Evolutionary conservation across 2,113 vertebrate species (phyloP).

Genomic region (Deroptyus accipitrinus): DNA sequence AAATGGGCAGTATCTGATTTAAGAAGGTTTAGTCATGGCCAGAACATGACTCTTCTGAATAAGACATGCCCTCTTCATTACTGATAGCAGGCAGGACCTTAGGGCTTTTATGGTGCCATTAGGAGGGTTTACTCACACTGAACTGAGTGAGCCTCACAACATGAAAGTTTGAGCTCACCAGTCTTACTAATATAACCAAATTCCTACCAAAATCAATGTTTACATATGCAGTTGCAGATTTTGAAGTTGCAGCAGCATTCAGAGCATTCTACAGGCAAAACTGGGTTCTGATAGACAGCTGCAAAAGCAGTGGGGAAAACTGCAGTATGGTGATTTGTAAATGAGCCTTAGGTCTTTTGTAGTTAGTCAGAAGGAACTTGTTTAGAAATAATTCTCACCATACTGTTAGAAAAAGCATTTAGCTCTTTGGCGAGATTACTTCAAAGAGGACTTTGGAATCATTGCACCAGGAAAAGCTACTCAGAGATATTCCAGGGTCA

Average conservation of each 20-base stretch:
- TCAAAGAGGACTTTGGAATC: background rate
- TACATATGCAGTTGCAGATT: background rate
- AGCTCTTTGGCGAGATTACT: background rate
- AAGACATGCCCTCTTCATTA: background rate
- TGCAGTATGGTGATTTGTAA: background rate
- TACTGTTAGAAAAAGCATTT: background rate
- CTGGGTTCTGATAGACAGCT: background rate
- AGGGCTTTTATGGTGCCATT: background rate
- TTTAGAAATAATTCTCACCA: constrained; percentile 29
- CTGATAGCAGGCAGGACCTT: background rate
- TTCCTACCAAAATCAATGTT: background rate
- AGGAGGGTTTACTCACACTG: background rate
- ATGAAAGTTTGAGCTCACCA: background rate
- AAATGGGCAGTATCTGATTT: background rate
- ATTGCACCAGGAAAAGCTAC: background rate
- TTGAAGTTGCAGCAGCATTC: background rate
- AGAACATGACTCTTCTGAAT: background rate
- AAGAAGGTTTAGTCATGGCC: background rate
- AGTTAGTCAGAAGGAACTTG: constrained; percentile 17
- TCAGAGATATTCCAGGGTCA: background rate
- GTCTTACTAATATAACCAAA: background rate
- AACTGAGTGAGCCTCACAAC: background rate
- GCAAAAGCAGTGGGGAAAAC: background rate
- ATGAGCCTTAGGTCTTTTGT: background rate
- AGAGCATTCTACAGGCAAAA: background rate